A percentile compares a stretch with the other conserved stretches of the same genome.
These are phyloP conservation scores for Halocynthia roretzi DNA, from an alignment of 23 tunicate species.

Conservation along the genomic window DNA sequence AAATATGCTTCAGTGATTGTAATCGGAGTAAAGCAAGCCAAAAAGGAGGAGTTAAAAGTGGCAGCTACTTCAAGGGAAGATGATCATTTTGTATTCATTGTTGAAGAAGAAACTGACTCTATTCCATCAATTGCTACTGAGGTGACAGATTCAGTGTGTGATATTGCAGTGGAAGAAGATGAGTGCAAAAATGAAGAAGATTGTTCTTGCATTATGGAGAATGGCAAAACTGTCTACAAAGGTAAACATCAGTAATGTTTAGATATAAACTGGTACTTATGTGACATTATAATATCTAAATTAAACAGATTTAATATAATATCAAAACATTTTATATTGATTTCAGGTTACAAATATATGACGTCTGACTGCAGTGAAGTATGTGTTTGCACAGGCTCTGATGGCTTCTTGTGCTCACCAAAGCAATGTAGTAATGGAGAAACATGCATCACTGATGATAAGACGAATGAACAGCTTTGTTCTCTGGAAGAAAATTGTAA, in stretches of 20 bases:
- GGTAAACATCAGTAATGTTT: background rate
- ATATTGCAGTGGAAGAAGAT: constrained; percentile 2
- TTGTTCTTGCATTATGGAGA: constrained; percentile 17
- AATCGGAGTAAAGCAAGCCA: constrained; percentile 24
- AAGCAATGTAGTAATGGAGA: constrained; percentile 26
- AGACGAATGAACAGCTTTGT: constrained; percentile 20
- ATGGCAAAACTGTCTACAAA: constrained; percentile 9
- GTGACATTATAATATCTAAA: too few relatives aligned
- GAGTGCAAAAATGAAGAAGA: constrained; percentile 3
- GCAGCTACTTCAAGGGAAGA: constrained; percentile 6
- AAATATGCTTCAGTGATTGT: constrained; percentile 23
- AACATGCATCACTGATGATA: constrained; percentile 21
- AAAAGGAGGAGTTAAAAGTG: background rate
- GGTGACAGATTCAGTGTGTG: constrained; percentile 19
- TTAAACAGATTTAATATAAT: background rate
- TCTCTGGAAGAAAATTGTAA: constrained; percentile 37
- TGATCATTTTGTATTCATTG: constrained; percentile 1
- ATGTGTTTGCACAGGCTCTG: constrained; percentile 28
- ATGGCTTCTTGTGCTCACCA: constrained; percentile 25
- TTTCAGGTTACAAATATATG: constrained; percentile 31
- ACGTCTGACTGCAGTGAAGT: constrained; percentile 12
- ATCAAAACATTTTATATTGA: too few relatives aligned
- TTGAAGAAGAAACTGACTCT: background rate
- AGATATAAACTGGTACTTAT: too few relatives aligned
- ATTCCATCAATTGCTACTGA: background rate